A percentile compares a stretch with the other conserved stretches of the same genome.
Conservation (phyloP, 2,797 vertebrate genomes). For the Syndactyla subalaris region DNA sequence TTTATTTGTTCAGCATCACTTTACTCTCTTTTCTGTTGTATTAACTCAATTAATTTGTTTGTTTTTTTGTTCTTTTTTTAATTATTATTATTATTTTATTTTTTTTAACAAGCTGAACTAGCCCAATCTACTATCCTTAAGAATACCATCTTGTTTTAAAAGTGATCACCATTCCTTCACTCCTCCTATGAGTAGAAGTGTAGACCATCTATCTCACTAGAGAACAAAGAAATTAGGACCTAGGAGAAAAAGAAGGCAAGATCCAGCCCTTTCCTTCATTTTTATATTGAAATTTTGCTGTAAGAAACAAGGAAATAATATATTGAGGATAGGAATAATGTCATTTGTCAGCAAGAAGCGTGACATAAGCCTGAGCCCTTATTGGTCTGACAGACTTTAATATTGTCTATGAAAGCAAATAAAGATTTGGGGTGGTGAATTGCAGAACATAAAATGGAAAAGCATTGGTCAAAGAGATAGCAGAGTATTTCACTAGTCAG, state of each 20-base stretch:
- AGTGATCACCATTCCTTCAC: neutral
- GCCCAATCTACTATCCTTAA: neutral
- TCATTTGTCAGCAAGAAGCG: neutral
- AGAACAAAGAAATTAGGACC: neutral
- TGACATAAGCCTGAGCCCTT: neutral
- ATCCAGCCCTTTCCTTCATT: neutral
- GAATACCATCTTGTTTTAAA: neutral
- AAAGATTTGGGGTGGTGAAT: neutral
- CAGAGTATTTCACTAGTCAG: neutral
- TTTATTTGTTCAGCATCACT: neutral
- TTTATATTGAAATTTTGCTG: neutral
- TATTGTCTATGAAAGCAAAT: accelerated
- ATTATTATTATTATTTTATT: neutral
- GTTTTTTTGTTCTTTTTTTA: neutral
- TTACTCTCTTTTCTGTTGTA: neutral
- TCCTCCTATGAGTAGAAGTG: neutral
- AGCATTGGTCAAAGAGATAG: neutral
- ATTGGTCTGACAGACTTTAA: neutral
- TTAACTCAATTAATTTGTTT: neutral
- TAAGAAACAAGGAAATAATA: neutral
- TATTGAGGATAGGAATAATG: neutral
- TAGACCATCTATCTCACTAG: neutral
- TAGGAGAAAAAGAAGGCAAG: neutral
- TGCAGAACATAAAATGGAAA: neutral
- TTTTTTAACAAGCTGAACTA: neutral